A percentile compares a stretch with the other conserved stretches of the same genome.
These are phyloP conservation scores for Umimayanthus chanpuru DNA, from an alignment of 92 coral and sea anemone genomes.

Conservation along the genomic window DNA sequence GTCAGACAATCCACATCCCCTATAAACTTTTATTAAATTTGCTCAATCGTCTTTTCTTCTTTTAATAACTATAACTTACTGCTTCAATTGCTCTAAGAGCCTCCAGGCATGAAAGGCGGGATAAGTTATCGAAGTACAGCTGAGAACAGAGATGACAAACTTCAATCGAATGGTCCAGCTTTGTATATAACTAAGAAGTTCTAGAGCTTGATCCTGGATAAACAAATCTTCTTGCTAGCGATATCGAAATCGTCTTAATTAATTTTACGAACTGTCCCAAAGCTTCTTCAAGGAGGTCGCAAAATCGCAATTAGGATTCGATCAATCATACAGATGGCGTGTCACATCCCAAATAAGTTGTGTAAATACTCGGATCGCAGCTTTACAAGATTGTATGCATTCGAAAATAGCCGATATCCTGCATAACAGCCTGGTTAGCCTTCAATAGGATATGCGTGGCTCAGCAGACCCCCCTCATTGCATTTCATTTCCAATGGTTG, in stretches of 20 bases:
- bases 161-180: constrained; percentile 17
- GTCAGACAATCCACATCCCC: constrained; percentile 11
- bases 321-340: constrained; percentile 80
- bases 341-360: constrained; percentile 69
- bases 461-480: constrained; percentile 37
- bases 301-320: constrained; percentile 62
- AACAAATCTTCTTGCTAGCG: constrained; percentile 36
- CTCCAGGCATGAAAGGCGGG: constrained; percentile 25
- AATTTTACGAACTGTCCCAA: constrained; percentile 55
- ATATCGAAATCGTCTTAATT: constrained; percentile 62
- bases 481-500: neutral
- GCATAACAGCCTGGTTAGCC: constrained; percentile 10
- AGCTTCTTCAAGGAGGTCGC: constrained; percentile 88
- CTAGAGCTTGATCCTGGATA: constrained; percentile 35
- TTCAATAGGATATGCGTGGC: constrained; percentile 31
- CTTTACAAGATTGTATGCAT: constrained; percentile 71
- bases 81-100: constrained; percentile 8
- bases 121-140: neutral
- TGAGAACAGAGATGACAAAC: constrained; percentile 4
- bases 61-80: constrained; percentile 32
- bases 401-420: constrained; percentile 46
- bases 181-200: neutral
- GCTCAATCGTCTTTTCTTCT: constrained; percentile 15
- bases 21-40: constrained; percentile 38
- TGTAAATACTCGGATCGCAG: constrained; percentile 67